Evolutionary conservation across 2,113 vertebrate genomes (phyloP).

Genomic region (Dendropsophus ebraccatus): DNA sequence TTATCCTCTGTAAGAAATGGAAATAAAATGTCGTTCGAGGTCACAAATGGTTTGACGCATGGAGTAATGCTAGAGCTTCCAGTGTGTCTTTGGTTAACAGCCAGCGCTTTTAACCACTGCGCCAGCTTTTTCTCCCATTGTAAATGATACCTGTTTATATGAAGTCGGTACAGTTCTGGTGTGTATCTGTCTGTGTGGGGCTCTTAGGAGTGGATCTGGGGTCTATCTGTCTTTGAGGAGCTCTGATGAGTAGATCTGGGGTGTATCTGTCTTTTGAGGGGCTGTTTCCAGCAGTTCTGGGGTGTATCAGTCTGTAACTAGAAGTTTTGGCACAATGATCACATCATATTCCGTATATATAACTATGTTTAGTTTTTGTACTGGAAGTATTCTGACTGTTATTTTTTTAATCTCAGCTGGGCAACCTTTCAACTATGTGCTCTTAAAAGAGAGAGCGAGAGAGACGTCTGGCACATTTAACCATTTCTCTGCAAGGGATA

Average conservation of each 20-base stretch:
- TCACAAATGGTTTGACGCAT: conserved; percentile 13
- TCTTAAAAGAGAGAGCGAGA: conserved; percentile 51
- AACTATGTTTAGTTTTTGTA: conserved; percentile 56
- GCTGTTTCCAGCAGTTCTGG: conserved; percentile 25
- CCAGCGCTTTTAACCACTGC: conserved; percentile 36
- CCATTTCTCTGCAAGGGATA: conserved; percentile 14
- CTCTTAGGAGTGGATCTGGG: conserved; percentile 31
- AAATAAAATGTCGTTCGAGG: conserved; percentile 31
- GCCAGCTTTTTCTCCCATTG: conserved; percentile 29
- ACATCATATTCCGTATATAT: conserved; percentile 52
- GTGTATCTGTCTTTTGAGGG: conserved; percentile 33
- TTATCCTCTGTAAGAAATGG: background rate
- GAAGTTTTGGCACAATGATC: conserved; percentile 28
- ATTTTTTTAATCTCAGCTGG: conserved; percentile 57
- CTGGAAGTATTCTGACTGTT: conserved; percentile 49
- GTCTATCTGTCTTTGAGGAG: conserved; percentile 31
- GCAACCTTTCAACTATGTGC: conserved; percentile 59
- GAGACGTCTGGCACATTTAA: conserved; percentile 52
- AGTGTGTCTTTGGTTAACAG: conserved; percentile 25
- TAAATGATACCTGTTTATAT: conserved; percentile 35
- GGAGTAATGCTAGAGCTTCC: background rate
- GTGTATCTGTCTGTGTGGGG: conserved; percentile 43
- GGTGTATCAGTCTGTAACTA: conserved; percentile 25
- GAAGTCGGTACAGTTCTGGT: conserved; percentile 26
- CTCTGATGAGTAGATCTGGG: conserved; percentile 11